Percentiles rank a stretch among this genome's conserved stretches.
These are phyloP conservation scores for Dasyprocta punctata DNA, from an alignment of 2,113 vertebrate species.

Conservation along the genomic window DNA sequence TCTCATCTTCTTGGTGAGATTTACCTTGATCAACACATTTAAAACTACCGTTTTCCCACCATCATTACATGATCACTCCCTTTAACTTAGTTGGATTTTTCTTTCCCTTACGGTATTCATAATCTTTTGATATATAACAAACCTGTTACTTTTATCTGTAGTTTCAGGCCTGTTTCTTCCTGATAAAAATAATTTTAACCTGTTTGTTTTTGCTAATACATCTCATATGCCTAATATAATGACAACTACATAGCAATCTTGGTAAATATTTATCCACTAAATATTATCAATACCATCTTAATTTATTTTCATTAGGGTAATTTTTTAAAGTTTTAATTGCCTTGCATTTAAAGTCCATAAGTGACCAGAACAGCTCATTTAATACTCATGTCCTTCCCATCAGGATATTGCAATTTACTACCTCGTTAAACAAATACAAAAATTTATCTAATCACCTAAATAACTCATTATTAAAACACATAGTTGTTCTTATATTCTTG, in stretches of 20 bases:
- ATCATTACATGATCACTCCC: neutral
- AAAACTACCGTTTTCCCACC: neutral
- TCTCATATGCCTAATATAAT: neutral
- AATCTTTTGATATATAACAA: neutral
- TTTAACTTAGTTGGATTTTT: neutral
- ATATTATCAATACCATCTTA: neutral
- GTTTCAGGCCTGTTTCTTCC: neutral
- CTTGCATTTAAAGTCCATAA: neutral
- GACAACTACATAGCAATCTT: neutral
- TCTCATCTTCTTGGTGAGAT: neutral
- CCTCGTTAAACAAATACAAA: neutral
- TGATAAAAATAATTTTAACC: neutral
- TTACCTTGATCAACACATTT: neutral
- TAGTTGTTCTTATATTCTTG: neutral
- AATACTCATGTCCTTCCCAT: neutral
- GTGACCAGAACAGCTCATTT: neutral
- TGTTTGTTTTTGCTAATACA: neutral
- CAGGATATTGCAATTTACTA: neutral
- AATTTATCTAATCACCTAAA: neutral
- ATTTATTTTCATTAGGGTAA: neutral
- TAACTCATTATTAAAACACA: neutral
- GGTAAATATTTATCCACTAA: neutral
- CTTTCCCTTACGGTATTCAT: neutral
- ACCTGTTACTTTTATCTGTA: neutral
- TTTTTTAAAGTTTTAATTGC: neutral